A percentile compares a stretch with the other conserved stretches of the same genome.
phyloP scores from a whole-genome alignment of 92 coral and sea anemone species.

The Epizoanthus stellaris region DNA sequence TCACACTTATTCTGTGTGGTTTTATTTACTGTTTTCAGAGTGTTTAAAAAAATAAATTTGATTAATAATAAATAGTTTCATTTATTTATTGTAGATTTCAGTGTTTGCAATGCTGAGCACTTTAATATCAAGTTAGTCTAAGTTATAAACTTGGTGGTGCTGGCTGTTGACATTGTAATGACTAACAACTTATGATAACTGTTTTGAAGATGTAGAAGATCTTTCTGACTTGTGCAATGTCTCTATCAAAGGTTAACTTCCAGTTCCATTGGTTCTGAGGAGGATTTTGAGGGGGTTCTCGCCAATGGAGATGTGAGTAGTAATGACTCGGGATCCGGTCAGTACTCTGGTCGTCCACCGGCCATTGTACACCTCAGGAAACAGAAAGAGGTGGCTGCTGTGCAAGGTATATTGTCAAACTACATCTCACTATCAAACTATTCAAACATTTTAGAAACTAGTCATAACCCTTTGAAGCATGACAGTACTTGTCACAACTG shows the following conservation, averaged over 20 bases:
- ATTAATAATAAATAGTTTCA: too few relatives aligned
- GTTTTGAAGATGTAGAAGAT: too few relatives aligned
- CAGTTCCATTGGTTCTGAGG: constrained; percentile 84
- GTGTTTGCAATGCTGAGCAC: too few relatives aligned
- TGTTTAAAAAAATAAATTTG: too few relatives aligned
- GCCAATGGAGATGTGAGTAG: constrained; percentile 84
- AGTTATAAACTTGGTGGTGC: too few relatives aligned
- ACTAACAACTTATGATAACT: background rate
- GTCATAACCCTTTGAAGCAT: background rate
- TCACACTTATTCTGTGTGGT: too few relatives aligned
- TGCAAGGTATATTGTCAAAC: constrained; percentile 67
- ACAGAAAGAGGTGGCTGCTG: constrained; percentile 85
- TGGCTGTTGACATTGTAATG: background rate
- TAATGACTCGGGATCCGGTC: constrained; percentile 61
- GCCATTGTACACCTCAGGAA: constrained; percentile 82
- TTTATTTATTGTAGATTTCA: too few relatives aligned
- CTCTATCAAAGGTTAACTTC: constrained; percentile 74
- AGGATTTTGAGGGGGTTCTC: constrained; percentile 59
- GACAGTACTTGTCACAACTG: too few relatives aligned
- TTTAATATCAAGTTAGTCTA: too few relatives aligned
- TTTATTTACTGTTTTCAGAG: too few relatives aligned
- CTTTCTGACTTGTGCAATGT: background rate
- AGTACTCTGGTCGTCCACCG: constrained; percentile 53
- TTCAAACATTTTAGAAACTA: background rate
- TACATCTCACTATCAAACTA: background rate